Conservation (phyloP, 2,888 invertebrate species). For the Lepidonotus clava region DNA sequence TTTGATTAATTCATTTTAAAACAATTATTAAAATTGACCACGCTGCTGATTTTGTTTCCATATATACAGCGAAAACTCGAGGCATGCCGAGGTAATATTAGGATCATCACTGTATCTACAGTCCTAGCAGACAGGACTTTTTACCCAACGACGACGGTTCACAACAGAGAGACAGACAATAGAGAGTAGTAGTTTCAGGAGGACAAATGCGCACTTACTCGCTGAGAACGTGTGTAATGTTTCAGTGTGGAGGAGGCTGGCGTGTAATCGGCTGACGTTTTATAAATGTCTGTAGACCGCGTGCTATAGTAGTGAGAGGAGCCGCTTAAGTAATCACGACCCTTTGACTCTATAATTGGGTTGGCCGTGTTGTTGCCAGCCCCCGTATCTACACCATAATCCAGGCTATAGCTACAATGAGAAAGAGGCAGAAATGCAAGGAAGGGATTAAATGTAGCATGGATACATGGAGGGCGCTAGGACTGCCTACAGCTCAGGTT, state of each 20-base stretch:
- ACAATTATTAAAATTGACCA: too few relatives aligned
- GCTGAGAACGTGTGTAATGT: slow-evolving; percentile 50
- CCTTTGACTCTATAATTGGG: slow-evolving; percentile 31
- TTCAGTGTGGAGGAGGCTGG: slow-evolving; percentile 37
- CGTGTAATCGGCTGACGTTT: slow-evolving; percentile 39
- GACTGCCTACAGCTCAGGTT: background rate
- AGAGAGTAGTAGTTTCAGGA: background rate
- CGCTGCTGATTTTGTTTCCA: too few relatives aligned
- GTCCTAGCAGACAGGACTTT: too few relatives aligned
- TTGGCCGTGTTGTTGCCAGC: background rate
- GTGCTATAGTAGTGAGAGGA: slow-evolving; percentile 46
- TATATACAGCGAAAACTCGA: too few relatives aligned
- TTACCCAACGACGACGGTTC: too few relatives aligned
- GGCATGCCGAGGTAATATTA: too few relatives aligned
- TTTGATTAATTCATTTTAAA: too few relatives aligned
- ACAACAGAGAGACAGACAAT: slow-evolving; percentile 2
- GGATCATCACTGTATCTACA: too few relatives aligned
- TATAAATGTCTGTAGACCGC: slow-evolving; percentile 51
- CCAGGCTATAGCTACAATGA: slow-evolving; percentile 50
- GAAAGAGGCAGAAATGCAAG: slow-evolving; percentile 45
- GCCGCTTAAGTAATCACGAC: background rate
- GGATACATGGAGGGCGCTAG: background rate
- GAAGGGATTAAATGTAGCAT: background rate
- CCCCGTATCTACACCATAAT: slow-evolving; percentile 39
- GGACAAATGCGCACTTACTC: slow-evolving; percentile 49